Evolutionary conservation across 2,113 vertebrate genomes (phyloP).

Genomic region (Gambusia holbrooki): DNA sequence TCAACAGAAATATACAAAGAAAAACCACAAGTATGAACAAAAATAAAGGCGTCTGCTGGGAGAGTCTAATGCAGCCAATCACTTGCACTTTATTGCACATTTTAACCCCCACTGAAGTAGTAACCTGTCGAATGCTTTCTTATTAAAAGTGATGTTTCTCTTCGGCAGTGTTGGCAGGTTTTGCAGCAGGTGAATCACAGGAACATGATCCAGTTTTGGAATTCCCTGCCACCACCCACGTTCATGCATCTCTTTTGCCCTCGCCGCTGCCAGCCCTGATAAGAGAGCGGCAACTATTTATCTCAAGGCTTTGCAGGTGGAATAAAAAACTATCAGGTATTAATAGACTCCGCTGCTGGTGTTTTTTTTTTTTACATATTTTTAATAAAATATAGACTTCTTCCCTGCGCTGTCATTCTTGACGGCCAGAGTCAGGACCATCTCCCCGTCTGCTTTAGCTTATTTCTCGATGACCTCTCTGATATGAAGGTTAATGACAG

Average conservation of each 20-base stretch:
- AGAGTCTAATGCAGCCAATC: neutral
- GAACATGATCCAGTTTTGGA: constrained; percentile 13
- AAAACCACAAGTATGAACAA: neutral
- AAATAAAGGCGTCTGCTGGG: neutral
- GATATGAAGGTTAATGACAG: constrained; percentile 1
- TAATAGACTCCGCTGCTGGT: neutral
- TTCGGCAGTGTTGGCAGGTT: neutral
- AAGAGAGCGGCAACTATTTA: neutral
- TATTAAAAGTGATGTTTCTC: neutral
- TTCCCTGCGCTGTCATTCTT: neutral
- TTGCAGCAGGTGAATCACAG: constrained; percentile 22
- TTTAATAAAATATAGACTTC: neutral
- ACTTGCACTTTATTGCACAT: constrained; percentile 2
- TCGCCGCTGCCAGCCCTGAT: constrained; percentile 24
- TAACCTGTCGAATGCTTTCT: constrained; percentile 21
- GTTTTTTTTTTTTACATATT: neutral
- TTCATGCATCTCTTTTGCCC: constrained; percentile 1
- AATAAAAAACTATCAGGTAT: constrained; percentile 6
- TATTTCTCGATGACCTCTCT: neutral
- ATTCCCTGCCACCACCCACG: constrained; percentile 32
- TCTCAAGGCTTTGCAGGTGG: constrained; percentile 9
- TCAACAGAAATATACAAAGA: too few relatives aligned
- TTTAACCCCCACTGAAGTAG: neutral
- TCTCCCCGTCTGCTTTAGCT: neutral
- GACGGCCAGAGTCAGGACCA: neutral